These are phyloP conservation scores for Phylloscopus whistleri DNA, from an alignment of 2,113 vertebrate genomes.

Conservation along the genomic window DNA sequence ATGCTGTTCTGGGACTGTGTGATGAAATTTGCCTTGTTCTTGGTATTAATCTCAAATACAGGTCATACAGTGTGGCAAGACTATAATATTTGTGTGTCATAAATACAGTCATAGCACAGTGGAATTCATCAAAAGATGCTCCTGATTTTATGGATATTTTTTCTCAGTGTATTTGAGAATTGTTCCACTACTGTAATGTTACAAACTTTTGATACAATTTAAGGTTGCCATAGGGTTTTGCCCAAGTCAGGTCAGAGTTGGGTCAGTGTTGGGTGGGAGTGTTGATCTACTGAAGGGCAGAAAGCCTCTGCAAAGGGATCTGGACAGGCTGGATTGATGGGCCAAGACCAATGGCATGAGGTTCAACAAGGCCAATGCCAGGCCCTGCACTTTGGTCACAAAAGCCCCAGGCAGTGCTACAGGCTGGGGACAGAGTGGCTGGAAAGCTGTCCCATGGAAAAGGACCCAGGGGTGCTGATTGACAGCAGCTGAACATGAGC, in stretches of 20 bases:
- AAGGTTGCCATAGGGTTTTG: neutral
- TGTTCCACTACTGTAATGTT: neutral
- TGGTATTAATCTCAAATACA: neutral
- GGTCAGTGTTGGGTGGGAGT: too few species aligned
- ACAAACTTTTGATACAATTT: neutral
- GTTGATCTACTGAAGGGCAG: neutral
- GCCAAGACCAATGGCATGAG: neutral
- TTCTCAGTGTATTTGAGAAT: neutral
- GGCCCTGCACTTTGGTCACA: neutral
- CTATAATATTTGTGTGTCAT: neutral
- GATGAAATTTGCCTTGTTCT: neutral
- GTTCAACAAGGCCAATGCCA: rapidly evolving
- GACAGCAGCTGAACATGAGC: neutral
- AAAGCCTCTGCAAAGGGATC: neutral
- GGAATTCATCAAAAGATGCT: neutral
- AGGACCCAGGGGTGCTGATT: neutral
- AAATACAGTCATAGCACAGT: neutral
- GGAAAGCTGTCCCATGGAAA: neutral
- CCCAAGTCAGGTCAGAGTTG: neutral
- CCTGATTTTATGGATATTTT: neutral
- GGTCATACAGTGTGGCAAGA: neutral
- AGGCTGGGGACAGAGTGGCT: neutral
- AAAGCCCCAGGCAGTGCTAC: neutral
- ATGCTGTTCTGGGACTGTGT: neutral
- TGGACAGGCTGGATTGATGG: neutral